phyloP scores from a whole-genome alignment of 2,113 vertebrate species.

The Thryonomys swinderianus region DNA sequence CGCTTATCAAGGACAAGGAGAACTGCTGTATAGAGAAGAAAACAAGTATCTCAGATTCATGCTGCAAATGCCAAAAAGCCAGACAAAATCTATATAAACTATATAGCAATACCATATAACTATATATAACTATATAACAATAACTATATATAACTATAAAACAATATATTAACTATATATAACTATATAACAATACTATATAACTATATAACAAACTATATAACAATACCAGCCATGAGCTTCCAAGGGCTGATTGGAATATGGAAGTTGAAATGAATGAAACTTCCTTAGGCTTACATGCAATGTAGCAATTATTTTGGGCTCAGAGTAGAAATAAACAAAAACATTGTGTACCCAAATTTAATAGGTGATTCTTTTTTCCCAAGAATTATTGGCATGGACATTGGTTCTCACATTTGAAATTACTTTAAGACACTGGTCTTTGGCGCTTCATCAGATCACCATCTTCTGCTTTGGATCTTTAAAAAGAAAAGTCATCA shows the following conservation, averaged over 20 bases:
- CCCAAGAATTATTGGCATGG: constrained; percentile 42
- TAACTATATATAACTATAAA: too few species aligned
- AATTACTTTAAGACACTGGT: not conserved
- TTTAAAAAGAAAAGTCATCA: constrained; percentile 7
- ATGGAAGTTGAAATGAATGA: not conserved
- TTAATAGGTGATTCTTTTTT: constrained; percentile 57
- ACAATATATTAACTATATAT: too few species aligned
- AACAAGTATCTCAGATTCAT: not conserved
- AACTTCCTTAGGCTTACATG: not conserved
- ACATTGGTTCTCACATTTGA: constrained; percentile 56
- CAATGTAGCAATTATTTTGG: not conserved
- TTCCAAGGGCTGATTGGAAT: not conserved
- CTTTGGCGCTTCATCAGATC: not conserved
- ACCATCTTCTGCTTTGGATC: not conserved
- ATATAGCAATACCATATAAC: too few species aligned
- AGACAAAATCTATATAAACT: too few species aligned
- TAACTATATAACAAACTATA: too few species aligned
- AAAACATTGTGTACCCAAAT: not conserved
- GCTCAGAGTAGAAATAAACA: not conserved
- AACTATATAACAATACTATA: too few species aligned
- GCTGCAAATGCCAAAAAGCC: not conserved
- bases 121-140: rapidly evolving
- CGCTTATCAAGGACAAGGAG: not conserved
- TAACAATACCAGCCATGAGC: too few species aligned
- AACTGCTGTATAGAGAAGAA: not conserved